Percentiles rank a stretch among this genome's conserved stretches.
Conservation (phyloP, 2,888 invertebrate genomes). For the Aricia artaxerxes region DNA sequence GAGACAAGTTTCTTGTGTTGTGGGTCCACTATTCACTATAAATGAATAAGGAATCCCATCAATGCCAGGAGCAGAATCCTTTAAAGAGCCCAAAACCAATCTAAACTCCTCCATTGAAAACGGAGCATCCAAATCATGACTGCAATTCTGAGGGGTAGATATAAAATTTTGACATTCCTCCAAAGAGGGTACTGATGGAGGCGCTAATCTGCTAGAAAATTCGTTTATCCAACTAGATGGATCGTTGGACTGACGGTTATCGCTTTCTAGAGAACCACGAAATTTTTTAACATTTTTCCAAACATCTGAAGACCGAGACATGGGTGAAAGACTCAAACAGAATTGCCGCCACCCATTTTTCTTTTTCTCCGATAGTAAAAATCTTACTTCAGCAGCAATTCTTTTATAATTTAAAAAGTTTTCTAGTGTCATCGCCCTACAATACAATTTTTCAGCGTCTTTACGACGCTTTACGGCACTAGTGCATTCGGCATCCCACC, state of each 20-base stretch:
- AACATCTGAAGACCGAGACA: not conserved
- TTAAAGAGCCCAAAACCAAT: no score
- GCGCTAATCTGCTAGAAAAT: not conserved
- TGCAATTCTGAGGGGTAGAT: not conserved
- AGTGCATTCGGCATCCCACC: constrained; percentile 34
- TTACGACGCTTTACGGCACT: constrained; percentile 16
- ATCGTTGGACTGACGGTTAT: not conserved
- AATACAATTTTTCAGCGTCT: constrained; percentile 10
- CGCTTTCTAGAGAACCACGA: not conserved
- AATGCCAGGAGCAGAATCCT: no score
- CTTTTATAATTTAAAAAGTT: constrained; percentile 22
- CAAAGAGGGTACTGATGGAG: not conserved
- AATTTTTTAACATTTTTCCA: constrained; percentile 1
- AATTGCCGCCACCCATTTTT: not conserved
- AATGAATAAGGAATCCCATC: no score
- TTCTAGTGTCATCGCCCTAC: not conserved
- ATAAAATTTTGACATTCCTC: not conserved
- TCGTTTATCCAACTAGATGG: not conserved
- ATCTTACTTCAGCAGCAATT: not conserved
- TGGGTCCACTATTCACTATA: no score
- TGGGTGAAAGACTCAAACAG: constrained; percentile 18
- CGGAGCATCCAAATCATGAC: no score
- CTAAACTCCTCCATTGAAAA: no score
- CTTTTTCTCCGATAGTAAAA: not conserved
- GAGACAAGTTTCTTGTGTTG: no score